Evolutionary conservation across 2,888 invertebrate genomes (phyloP).

Genomic region (Melinaea marsaeus): DNA sequence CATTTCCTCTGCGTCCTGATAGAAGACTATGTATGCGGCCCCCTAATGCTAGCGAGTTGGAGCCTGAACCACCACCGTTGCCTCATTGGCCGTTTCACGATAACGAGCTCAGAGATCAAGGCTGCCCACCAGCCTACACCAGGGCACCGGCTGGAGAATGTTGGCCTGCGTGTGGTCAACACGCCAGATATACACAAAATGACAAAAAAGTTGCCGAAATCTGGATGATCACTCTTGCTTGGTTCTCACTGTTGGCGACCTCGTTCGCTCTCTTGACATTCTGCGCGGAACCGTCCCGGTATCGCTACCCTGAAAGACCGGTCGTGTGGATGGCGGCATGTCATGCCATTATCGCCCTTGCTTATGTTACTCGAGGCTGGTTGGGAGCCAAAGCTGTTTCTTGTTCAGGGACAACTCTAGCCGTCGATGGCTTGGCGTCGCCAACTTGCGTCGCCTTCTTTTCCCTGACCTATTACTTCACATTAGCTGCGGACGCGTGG

Average conservation of each 20-base stretch:
- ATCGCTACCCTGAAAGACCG: conserved; percentile 95
- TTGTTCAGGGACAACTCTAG: conserved; percentile 60
- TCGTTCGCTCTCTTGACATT: conserved; percentile 91
- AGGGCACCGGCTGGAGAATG: conserved; percentile 77
- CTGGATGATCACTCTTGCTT: conserved; percentile 87
- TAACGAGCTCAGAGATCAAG: conserved; percentile 53
- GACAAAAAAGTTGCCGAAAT: conserved; percentile 84
- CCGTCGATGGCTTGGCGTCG: conserved; percentile 70
- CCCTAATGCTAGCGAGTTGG: conserved; percentile 64
- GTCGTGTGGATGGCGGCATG: conserved; percentile 93
- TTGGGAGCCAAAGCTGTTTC: conserved; percentile 65
- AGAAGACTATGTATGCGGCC: conserved; percentile 88
- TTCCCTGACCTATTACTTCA: conserved; percentile 86
- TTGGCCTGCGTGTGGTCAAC: conserved; percentile 82
- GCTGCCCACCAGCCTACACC: conserved; percentile 80
- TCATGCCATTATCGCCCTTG: conserved; percentile 87
- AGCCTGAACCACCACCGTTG: conserved; percentile 61
- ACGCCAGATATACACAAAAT: conserved; percentile 81
- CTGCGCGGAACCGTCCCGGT: conserved; percentile 91
- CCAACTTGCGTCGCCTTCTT: conserved; percentile 85
- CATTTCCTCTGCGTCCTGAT: conserved; percentile 85
- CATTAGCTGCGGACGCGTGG: conserved; percentile 89
- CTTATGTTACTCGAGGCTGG: conserved; percentile 84
- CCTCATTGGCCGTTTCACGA: conserved; percentile 68
- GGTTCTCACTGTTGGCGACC: conserved; percentile 88